Percentiles rank a stretch among this genome's conserved stretches.
phyloP scores from a whole-genome alignment of 1,140 invertebrate species.

The Ceratosolen fusciceps region DNA sequence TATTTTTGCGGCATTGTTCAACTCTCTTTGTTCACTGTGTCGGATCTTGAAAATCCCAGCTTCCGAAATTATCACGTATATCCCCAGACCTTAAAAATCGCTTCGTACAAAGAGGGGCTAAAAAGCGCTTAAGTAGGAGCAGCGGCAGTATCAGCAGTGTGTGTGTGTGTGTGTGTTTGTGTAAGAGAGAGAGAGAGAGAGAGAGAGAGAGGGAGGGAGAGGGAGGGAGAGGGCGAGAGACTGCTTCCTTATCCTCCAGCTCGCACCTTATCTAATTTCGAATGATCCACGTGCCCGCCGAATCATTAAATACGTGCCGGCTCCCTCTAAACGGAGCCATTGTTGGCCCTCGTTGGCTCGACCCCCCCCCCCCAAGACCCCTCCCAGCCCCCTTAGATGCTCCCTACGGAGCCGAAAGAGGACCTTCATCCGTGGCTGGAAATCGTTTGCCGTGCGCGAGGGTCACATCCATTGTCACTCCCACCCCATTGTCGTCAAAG shows the following conservation, averaged over 20 bases:
- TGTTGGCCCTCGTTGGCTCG: conserved; percentile 1
- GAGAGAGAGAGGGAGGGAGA: not conserved
- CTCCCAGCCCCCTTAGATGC: not conserved
- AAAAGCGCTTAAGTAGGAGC: not conserved
- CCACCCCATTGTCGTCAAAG: not conserved
- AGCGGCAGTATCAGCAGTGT: no score
- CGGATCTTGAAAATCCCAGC: no score
- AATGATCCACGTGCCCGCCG: not conserved
- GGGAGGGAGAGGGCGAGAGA: not conserved
- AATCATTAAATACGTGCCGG: conserved; percentile 24
- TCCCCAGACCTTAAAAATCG: no score
- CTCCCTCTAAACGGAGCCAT: conserved; percentile 23
- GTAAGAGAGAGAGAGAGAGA: no score
- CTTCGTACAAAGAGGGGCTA: no score
- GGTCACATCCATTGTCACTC: conserved; percentile 32
- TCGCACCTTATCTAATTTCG: conserved; percentile 13
- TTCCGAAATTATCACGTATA: no score
- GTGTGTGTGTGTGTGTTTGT: no score
- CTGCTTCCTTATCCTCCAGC: not conserved
- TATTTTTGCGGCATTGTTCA: no score
- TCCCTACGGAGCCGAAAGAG: no score
- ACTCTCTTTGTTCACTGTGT: no score
- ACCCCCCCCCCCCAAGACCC: not conserved
- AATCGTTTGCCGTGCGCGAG: conserved; percentile 26
- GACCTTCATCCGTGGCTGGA: not conserved